Evolutionary conservation across 2,797 vertebrate species (phyloP).

Genomic region (Ceryle rudis): DNA sequence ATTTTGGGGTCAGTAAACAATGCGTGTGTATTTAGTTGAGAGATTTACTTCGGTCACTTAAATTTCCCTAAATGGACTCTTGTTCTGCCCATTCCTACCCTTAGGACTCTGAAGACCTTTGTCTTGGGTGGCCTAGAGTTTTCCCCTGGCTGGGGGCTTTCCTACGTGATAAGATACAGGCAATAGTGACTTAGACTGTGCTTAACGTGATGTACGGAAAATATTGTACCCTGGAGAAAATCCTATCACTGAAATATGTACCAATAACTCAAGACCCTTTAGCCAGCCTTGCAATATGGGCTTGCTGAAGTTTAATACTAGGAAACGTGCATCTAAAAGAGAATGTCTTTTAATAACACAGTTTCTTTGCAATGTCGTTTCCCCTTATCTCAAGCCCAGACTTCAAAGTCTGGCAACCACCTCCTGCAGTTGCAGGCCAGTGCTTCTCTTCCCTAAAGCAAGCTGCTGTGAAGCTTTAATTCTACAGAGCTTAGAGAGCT

Average conservation of each 20-base stretch:
- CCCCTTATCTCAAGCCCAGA: conserved; percentile 42
- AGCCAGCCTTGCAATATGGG: conserved; percentile 37
- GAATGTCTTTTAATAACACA: conserved; percentile 35
- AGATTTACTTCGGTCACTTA: neutral
- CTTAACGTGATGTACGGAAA: neutral
- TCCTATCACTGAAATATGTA: conserved; percentile 10
- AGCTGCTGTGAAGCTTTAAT: conserved; percentile 41
- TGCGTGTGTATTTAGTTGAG: fast-evolving
- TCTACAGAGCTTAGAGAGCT: conserved; percentile 47
- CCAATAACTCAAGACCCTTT: conserved; percentile 57
- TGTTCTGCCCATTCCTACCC: neutral
- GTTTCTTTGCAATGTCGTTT: conserved; percentile 24
- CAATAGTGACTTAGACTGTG: conserved; percentile 9
- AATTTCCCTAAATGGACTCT: neutral
- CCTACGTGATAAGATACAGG: conserved; percentile 25
- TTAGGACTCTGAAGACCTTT: neutral
- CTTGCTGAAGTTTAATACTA: conserved; percentile 25
- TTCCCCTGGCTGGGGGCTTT: conserved; percentile 9
- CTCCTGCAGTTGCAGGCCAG: conserved; percentile 29
- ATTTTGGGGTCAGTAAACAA: conserved; percentile 2
- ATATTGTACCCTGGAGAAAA: conserved; percentile 49
- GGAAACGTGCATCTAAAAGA: conserved; percentile 42
- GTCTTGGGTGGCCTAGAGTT: neutral
- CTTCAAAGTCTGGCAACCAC: conserved; percentile 48
- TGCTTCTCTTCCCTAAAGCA: conserved; percentile 21